phyloP scores from a whole-genome alignment of 1,140 invertebrate genomes.

The Octopus sinensis region DNA sequence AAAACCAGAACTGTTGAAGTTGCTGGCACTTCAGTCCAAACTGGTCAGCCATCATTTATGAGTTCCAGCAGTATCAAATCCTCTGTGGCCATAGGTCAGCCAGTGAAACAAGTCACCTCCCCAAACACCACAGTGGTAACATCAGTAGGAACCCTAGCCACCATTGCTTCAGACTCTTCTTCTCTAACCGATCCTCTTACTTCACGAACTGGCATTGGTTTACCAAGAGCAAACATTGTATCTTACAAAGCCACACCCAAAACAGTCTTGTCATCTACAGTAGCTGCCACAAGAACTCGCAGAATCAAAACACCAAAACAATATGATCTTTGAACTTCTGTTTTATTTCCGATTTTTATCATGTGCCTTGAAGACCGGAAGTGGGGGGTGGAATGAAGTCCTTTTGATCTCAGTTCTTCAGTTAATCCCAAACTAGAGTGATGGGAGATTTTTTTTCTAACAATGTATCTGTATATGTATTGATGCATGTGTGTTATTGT shows the following conservation, averaged over 20 bases:
- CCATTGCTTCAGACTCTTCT: too few species aligned
- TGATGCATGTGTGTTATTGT: background rate
- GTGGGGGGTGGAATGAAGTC: background rate
- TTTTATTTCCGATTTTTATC: background rate
- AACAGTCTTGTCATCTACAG: constrained; percentile 33
- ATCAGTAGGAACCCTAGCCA: too few species aligned
- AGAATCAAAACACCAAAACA: constrained; percentile 50
- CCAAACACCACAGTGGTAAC: too few species aligned
- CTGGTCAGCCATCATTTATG: background rate
- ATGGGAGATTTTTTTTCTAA: background rate
- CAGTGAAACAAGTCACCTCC: too few species aligned
- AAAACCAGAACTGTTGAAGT: constrained; percentile 20
- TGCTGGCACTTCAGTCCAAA: background rate
- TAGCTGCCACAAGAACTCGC: constrained; percentile 46
- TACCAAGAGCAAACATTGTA: constrained; percentile 13
- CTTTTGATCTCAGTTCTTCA: constrained; percentile 3
- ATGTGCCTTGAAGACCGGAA: background rate
- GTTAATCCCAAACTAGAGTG: background rate
- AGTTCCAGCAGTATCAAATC: constrained; percentile 4
- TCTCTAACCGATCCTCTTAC: too few species aligned
- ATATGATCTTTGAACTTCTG: constrained; percentile 39
- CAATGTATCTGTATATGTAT: background rate
- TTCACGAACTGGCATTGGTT: background rate
- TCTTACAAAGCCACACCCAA: constrained; percentile 43
- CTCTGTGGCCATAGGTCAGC: background rate